Base-by-base conservation (phyloP, 1,140 invertebrate species). In the Periplaneta americana region DNA sequence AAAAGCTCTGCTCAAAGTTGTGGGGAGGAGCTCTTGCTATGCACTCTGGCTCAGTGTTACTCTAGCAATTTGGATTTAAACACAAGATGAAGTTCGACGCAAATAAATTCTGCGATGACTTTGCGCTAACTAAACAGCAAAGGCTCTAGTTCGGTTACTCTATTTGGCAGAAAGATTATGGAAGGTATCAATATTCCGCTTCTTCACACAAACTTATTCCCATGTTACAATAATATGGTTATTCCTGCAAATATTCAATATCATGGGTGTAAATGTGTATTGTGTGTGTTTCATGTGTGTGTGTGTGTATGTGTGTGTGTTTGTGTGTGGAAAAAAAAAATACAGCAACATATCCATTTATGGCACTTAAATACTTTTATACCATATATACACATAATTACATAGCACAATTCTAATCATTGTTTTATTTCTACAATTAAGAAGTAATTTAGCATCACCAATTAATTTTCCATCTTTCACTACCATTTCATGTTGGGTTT, bases 311-410 rank as follows among this genome's bases (percentile, higher is more conserved):
- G 36, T 37, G 15, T 37, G 15, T 37, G 36, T 37, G 36, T 37
- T 8, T 48, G 48, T 66, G 48, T 66, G 48, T 1, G 28, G 28
- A 80, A 74, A 75, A 82, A 76, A 75, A 83, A 80, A 74, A 78
- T 80, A 83, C 82, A 78, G 82, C 80, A 83, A 83, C 80, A 83
- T 75, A 83, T 81, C 80, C 77, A 81, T 74, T 83, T 83, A 83
- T 83, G 82, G 82, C 82, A 83, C 82, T 83, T 83, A 81, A 81
- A 77, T 83, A 83, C 76, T 83, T 83, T 79, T 83, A 83, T 81
- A 81, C 82, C 82, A 83, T 83, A 83, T 83, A 83, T 83, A 83
- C 82, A 83, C 57, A 74, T 83, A 83, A 83, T 83, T 83, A 83
- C 82, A 83, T 78, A 76, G 80, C 57, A 81, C 80, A 81, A 83